Evolutionary conservation across 2,113 vertebrate genomes (phyloP).

Genomic region (Gadus macrocephalus): DNA sequence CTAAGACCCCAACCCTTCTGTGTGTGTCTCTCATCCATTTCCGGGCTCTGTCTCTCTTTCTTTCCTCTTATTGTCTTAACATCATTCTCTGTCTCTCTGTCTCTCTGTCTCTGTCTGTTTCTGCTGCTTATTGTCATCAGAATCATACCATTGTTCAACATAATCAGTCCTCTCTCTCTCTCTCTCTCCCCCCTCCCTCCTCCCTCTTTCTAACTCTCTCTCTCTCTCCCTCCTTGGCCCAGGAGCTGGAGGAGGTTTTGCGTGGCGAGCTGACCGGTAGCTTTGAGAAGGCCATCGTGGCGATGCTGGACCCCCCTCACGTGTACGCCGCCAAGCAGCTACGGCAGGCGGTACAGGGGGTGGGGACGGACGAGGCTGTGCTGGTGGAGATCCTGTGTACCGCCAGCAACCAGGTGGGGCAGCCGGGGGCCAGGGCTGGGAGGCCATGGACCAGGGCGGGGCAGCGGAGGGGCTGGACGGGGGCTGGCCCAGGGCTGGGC

Average conservation of each 20-base stretch:
- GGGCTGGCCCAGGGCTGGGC: too few relatives aligned
- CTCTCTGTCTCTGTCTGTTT: neutral
- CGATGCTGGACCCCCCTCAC: conserved; percentile 81
- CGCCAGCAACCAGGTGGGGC: conserved; percentile 70
- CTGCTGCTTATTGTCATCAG: too few relatives aligned
- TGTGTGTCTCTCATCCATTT: neutral
- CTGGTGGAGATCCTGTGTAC: conserved; percentile 92
- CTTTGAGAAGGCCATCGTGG: conserved; percentile 82
- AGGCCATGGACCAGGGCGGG: conserved; percentile 2
- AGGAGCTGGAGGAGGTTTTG: conserved; percentile 87
- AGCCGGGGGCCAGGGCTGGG: neutral
- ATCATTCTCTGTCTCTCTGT: neutral
- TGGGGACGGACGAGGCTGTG: conserved; percentile 81
- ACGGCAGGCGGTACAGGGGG: conserved; percentile 83
- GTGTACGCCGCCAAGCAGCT: conserved; percentile 81
- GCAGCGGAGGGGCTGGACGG: too few relatives aligned
- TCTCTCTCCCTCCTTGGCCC: conserved; percentile 1
- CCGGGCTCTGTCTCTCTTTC: neutral
- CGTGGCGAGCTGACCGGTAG: conserved; percentile 86
- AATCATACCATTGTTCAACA: too few relatives aligned
- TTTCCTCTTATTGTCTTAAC: neutral
- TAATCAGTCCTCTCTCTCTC: neutral
- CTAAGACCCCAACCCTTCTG: neutral
- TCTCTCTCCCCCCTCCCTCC: neutral
- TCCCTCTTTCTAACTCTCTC: conserved; percentile 4